A percentile compares a stretch with the other conserved stretches of the same genome.
These are phyloP conservation scores for Cecropterus lyciades DNA, from an alignment of 1,140 invertebrate species.

Conservation along the genomic window DNA sequence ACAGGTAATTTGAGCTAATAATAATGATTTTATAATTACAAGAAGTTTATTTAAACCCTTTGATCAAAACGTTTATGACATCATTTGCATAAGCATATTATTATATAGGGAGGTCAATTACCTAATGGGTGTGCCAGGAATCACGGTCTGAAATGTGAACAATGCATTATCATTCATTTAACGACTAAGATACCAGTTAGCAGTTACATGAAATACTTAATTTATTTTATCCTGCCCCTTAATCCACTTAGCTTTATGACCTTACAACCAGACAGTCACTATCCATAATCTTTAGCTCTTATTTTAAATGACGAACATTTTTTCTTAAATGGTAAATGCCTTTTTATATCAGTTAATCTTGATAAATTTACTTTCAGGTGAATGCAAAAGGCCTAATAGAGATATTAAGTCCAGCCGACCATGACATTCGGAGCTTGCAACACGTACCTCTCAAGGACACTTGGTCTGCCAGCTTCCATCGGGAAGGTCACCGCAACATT, in stretches of 20 bases:
- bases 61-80: not conserved
- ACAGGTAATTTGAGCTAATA: conserved; percentile 57
- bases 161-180: not conserved
- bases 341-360: too few relatives aligned
- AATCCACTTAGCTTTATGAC: too few relatives aligned
- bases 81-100: conserved; percentile 1
- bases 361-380: conserved; percentile 60
- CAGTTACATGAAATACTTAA: too few relatives aligned
- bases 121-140: conserved; percentile 37
- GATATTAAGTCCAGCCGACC: conserved; percentile 73
- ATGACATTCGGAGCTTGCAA: conserved; percentile 74
- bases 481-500: conserved; percentile 73
- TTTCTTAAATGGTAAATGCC: too few relatives aligned
- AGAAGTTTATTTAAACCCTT: too few relatives aligned
- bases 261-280: too few relatives aligned
- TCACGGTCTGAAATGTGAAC: not conserved
- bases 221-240: too few relatives aligned
- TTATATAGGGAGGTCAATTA: not conserved
- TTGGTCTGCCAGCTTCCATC: conserved; percentile 76
- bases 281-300: too few relatives aligned
- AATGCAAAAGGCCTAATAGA: conserved; percentile 73
- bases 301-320: too few relatives aligned
- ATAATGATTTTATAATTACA: too few relatives aligned
- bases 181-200: not conserved
- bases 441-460: conserved; percentile 75